Percentiles rank a stretch among this genome's conserved stretches.
Conservation (phyloP, 2,888 invertebrate genomes). For the Lepetodrilus schrolli region DNA sequence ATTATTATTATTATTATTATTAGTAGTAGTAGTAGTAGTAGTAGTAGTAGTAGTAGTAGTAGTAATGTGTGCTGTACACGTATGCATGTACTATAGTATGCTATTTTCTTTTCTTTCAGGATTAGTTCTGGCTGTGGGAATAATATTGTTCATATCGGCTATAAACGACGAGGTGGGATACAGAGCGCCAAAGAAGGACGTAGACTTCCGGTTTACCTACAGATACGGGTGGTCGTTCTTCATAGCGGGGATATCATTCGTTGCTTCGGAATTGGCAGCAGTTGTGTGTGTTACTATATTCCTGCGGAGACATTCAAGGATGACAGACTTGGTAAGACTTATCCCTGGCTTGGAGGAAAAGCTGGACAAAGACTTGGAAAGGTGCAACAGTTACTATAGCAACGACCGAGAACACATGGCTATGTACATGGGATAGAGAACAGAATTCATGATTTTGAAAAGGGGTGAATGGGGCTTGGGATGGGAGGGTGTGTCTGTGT, state of each 20-base stretch:
- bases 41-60: too few relatives aligned
- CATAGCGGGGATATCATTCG: slow-evolving; percentile 69
- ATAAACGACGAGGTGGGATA: slow-evolving; percentile 72
- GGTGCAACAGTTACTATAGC: neutral
- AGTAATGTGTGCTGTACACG: too few relatives aligned
- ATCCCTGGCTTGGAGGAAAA: slow-evolving; percentile 67
- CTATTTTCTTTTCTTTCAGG: slow-evolving; percentile 50
- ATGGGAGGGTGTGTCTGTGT: neutral
- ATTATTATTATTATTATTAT: too few relatives aligned
- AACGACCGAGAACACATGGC: neutral
- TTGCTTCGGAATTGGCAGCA: slow-evolving; percentile 66
- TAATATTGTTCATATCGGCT: slow-evolving; percentile 70
- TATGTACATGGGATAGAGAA: neutral
- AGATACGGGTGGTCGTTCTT: slow-evolving; percentile 73
- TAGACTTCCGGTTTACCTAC: slow-evolving; percentile 56
- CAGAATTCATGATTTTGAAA: neutral
- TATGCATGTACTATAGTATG: too few relatives aligned
- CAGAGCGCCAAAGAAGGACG: slow-evolving; percentile 52
- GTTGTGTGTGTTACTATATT: slow-evolving; percentile 69
- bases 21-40: too few relatives aligned
- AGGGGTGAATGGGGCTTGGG: neutral
- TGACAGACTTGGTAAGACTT: slow-evolving; percentile 62
- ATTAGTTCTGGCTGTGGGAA: slow-evolving; percentile 65
- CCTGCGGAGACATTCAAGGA: slow-evolving; percentile 61
- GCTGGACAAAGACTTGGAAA: slow-evolving; percentile 27